phyloP scores from a whole-genome alignment of 1,140 invertebrate species.

The Dreissena polymorpha region DNA sequence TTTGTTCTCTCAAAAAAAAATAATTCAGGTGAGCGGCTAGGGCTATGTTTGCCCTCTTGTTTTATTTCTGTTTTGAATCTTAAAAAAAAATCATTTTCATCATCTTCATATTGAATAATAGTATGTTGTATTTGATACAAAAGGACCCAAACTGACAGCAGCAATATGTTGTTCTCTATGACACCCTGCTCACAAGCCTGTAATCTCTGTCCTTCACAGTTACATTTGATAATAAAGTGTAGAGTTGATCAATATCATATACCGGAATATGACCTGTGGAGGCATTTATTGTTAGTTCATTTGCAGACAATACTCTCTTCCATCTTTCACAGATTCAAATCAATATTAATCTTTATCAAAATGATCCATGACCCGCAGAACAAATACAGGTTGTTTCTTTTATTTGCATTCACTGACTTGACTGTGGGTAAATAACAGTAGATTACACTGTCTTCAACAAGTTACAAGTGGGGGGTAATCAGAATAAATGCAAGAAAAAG shows the following conservation, averaged over 20 bases:
- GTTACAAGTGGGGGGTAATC: constrained; percentile 30
- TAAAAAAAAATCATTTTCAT: too few relatives aligned
- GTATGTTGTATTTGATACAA: too few relatives aligned
- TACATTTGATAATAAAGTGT: not conserved
- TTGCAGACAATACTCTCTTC: constrained; percentile 36
- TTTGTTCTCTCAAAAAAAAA: too few relatives aligned
- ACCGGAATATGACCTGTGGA: not conserved
- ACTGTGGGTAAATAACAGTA: constrained; percentile 20
- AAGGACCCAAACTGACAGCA: too few relatives aligned
- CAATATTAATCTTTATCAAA: constrained; percentile 52
- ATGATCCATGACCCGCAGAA: constrained; percentile 40
- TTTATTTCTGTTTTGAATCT: too few relatives aligned
- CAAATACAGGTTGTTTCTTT: constrained; percentile 54
- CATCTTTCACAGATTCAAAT: constrained; percentile 45
- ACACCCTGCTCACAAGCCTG: too few relatives aligned
- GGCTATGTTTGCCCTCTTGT: too few relatives aligned
- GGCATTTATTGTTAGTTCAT: too few relatives aligned
- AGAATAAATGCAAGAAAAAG: not conserved
- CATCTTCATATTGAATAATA: too few relatives aligned
- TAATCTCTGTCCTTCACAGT: not conserved
- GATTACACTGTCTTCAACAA: constrained; percentile 28
- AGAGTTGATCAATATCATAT: not conserved
- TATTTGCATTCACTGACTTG: constrained; percentile 53
- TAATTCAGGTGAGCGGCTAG: too few relatives aligned
- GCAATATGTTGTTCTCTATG: too few relatives aligned